Conservation (phyloP, 2,888 invertebrate species). For the Aquatica leii region DNA sequence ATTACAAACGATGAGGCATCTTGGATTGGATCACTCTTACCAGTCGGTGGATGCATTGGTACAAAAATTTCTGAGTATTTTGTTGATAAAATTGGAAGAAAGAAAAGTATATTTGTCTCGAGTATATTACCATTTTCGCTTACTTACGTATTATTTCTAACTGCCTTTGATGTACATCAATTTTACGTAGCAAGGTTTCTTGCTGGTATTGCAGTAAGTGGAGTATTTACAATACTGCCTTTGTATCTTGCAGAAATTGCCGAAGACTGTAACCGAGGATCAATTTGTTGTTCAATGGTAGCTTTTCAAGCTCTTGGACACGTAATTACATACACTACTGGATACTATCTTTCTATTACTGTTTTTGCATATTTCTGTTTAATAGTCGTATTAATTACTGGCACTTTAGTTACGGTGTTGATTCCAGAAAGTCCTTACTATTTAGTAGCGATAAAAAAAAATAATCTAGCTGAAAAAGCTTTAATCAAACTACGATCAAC, state of each 20-base stretch:
- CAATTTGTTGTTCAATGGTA: slow-evolving; percentile 83
- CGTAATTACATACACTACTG: slow-evolving; percentile 74
- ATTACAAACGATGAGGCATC: slow-evolving; percentile 68
- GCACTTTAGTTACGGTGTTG: slow-evolving; percentile 68
- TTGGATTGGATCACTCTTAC: slow-evolving; percentile 77
- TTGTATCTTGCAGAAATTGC: slow-evolving; percentile 84
- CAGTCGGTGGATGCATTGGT: slow-evolving; percentile 70
- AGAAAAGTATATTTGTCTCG: slow-evolving; percentile 61
- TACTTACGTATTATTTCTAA: slow-evolving; percentile 56
- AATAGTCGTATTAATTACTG: slow-evolving; percentile 68
- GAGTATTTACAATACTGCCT: slow-evolving; percentile 74
- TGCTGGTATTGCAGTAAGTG: slow-evolving; percentile 72
- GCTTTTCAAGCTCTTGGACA: slow-evolving; percentile 75
- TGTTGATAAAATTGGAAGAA: slow-evolving; percentile 70
- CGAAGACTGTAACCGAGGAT: slow-evolving; percentile 73
- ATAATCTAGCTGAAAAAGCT: slow-evolving; percentile 64
- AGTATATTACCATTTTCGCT: slow-evolving; percentile 61
- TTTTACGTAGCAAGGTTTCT: slow-evolving; percentile 60
- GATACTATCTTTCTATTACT: slow-evolving; percentile 74
- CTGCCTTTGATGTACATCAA: slow-evolving; percentile 25
- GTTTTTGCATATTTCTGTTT: slow-evolving; percentile 72
- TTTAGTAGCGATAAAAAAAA: slow-evolving; percentile 66
- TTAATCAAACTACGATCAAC: slow-evolving; percentile 74
- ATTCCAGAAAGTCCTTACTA: slow-evolving; percentile 87
- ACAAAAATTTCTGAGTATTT: slow-evolving; percentile 75